Percentiles rank a stretch among this genome's conserved stretches.
These are phyloP conservation scores for Sebastes nivosus DNA, from an alignment of 2,797 vertebrate species.

Conservation along the genomic window DNA sequence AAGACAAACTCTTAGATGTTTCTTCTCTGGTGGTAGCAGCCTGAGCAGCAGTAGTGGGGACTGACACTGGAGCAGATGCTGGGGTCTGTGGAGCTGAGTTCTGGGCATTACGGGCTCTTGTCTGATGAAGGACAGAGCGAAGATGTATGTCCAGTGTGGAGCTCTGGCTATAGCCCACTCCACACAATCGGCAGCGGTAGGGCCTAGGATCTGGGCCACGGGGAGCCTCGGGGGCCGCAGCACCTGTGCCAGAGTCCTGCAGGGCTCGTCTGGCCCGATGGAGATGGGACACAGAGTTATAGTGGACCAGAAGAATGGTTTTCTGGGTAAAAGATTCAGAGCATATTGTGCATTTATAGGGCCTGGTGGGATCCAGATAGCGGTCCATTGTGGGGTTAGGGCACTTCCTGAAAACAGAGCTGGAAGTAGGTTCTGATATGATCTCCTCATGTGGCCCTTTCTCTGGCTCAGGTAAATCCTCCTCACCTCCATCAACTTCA, in stretches of 20 bases:
- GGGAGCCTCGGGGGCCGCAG: slow-evolving; percentile 84
- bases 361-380: slow-evolving; percentile 95
- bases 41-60: slow-evolving; percentile 66
- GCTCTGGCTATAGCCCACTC: slow-evolving; percentile 98
- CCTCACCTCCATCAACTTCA: slow-evolving; percentile 87
- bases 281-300: slow-evolving; percentile 98
- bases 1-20: slow-evolving; percentile 52
- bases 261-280: slow-evolving; percentile 95
- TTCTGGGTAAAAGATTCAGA: slow-evolving; percentile 99
- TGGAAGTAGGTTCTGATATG: slow-evolving; percentile 87
- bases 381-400: slow-evolving; percentile 98
- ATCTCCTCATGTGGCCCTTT: slow-evolving; percentile 88
- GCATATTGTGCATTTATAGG: slow-evolving; percentile 98
- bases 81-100: slow-evolving; percentile 59
- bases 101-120: slow-evolving; percentile 95
- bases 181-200: slow-evolving; percentile 96
- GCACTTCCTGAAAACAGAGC: slow-evolving; percentile 88
- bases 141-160: slow-evolving; percentile 99
- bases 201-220: slow-evolving; percentile 96
- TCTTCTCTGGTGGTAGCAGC: slow-evolving; percentile 57
- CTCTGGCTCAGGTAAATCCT: slow-evolving; percentile 88
- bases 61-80: slow-evolving; percentile 63
- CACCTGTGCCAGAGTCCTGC: slow-evolving; percentile 90
- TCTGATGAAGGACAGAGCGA: slow-evolving; percentile 98
- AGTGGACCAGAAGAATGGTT: slow-evolving; percentile 98